These are phyloP conservation scores for Antheraea mylitta DNA, from an alignment of 1,140 invertebrate species.

Conservation along the genomic window DNA sequence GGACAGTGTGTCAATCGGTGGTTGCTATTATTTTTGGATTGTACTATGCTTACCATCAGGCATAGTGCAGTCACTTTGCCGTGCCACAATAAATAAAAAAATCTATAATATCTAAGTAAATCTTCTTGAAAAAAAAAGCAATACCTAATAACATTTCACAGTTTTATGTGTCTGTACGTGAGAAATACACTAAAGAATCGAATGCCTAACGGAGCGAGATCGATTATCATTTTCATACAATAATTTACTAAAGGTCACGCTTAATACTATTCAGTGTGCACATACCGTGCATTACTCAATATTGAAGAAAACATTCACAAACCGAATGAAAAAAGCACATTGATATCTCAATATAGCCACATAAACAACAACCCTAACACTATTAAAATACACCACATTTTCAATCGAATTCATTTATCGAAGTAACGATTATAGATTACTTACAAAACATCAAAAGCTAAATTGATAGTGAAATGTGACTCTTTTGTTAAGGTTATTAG, in stretches of 20 bases:
- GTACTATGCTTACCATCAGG: no score
- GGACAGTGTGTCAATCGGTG: no score
- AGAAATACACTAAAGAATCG: slow-evolving; percentile 43
- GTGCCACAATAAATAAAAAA: no score
- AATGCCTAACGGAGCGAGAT: slow-evolving; percentile 50
- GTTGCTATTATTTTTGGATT: no score
- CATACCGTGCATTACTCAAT: slow-evolving; percentile 49
- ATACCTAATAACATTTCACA: no score
- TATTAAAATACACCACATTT: slow-evolving; percentile 26
- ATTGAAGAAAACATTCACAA: slow-evolving; percentile 62
- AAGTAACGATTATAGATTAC: slow-evolving; percentile 59
- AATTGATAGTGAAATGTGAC: slow-evolving; percentile 47
- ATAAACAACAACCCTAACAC: slow-evolving; percentile 26
- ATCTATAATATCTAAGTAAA: no score
- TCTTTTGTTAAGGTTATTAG: slow-evolving; percentile 46
- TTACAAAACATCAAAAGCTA: slow-evolving; percentile 51
- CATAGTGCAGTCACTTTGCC: no score
- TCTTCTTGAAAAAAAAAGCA: slow-evolving; percentile 14
- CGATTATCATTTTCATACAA: slow-evolving; percentile 75
- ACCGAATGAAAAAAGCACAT: slow-evolving; percentile 32
- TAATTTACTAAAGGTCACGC: slow-evolving; percentile 70
- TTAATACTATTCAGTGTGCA: slow-evolving; percentile 65
- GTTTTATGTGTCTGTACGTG: slow-evolving; percentile 21
- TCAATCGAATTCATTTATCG: slow-evolving; percentile 16
- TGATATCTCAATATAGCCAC: slow-evolving; percentile 9